Percentiles rank a stretch among this genome's conserved stretches.
Evolutionary conservation across 2,797 vertebrate genomes (phyloP).

Genomic region (Paguma larvata): DNA sequence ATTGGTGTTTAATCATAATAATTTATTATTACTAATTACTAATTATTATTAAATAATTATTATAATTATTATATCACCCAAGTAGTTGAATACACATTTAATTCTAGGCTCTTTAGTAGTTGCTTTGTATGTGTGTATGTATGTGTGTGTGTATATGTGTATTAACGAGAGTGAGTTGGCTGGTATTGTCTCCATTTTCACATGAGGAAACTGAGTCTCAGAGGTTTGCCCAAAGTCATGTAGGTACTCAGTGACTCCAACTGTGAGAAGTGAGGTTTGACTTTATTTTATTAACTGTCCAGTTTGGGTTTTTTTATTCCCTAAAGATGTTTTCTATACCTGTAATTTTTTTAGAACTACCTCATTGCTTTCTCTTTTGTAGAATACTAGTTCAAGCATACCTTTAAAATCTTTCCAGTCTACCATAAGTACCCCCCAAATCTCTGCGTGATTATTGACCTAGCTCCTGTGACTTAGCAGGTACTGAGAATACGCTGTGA

Average conservation of each 20-base stretch:
- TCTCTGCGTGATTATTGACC: neutral
- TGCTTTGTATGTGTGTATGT: neutral
- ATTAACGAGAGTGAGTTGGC: neutral
- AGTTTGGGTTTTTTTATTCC: neutral
- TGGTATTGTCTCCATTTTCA: neutral
- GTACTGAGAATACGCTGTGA: neutral
- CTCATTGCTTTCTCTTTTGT: neutral
- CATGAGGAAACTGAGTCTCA: neutral
- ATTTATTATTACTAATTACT: neutral
- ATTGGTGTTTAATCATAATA: neutral
- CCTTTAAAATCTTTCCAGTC: neutral
- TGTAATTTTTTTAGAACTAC: neutral
- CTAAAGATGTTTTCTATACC: neutral
- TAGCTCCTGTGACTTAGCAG: neutral
- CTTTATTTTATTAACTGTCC: conserved; percentile 16
- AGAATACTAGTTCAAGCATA: neutral
- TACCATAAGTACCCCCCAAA: neutral
- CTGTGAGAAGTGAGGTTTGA: neutral
- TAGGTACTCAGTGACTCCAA: neutral
- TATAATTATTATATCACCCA: neutral
- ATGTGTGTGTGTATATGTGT: neutral
- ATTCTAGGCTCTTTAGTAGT: neutral
- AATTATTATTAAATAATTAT: neutral
- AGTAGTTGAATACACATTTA: neutral
- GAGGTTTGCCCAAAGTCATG: neutral